Percentiles rank a stretch among this genome's conserved stretches.
Evolutionary conservation across 2,113 vertebrate species (phyloP).

Genomic region (Apeltes quadracus): DNA sequence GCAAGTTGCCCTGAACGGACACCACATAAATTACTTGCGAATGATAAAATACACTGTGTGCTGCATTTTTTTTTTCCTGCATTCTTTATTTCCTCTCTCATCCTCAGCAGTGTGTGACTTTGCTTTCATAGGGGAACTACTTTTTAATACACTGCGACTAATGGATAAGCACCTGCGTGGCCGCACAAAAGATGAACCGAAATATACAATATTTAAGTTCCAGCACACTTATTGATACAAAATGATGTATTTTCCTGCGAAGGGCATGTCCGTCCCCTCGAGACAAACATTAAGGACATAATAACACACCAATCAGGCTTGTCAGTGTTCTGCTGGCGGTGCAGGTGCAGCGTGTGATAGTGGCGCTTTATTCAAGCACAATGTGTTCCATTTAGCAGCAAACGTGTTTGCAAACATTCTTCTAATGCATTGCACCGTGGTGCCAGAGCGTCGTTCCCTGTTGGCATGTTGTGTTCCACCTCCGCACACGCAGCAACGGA

Average conservation of each 20-base stretch:
- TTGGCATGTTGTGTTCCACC: constrained; percentile 22
- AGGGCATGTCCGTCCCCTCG: constrained; percentile 6
- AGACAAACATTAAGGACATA: constrained; percentile 7
- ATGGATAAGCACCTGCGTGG: background rate
- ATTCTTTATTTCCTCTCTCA: background rate
- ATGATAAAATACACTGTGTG: background rate
- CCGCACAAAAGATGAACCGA: background rate
- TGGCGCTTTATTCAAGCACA: constrained; percentile 29
- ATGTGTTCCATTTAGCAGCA: constrained; percentile 17
- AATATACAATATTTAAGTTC: background rate
- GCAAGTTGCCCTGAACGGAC: background rate
- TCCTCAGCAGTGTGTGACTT: too few species aligned
- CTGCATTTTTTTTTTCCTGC: background rate
- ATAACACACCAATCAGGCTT: background rate
- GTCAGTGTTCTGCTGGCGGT: background rate
- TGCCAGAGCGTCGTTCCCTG: constrained; percentile 27
- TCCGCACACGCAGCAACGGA: constrained; percentile 3
- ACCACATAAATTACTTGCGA: background rate
- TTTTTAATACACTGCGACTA: background rate
- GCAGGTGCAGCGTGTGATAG: constrained; percentile 14
- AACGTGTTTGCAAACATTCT: constrained; percentile 28
- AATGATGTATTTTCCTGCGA: background rate
- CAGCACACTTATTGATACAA: background rate
- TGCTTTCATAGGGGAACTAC: background rate
- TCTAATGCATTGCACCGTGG: constrained; percentile 13